Evolutionary conservation across 2,888 invertebrate genomes (phyloP), one percentile per base, ranked within the genome.

Genomic region (Hartigia nigra): DNA sequence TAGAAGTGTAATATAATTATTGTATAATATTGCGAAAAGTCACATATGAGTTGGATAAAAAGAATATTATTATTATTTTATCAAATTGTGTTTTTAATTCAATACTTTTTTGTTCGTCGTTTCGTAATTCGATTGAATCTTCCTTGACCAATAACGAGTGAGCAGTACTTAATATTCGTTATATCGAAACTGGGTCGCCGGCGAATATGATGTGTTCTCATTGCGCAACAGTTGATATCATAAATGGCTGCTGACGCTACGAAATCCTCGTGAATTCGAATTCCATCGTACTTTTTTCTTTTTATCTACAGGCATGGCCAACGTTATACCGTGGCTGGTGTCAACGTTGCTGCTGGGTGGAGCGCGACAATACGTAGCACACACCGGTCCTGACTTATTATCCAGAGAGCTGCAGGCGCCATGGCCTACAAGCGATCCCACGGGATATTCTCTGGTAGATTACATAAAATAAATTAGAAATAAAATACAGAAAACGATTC

Each of bases 291-390:
- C 23, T 23, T 39, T 39, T 39, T 55, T 55, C 23, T 55, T 23
- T 79, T 79, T 83, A 84, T 86, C 86, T 79, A 31, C 84, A 92
- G 92, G 88, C 78, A 89, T 91, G 87, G 86, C 87, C 80, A 89
- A 85, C 80, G 81, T 90, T 55, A 82, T 91, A 78, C 92, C 91
- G 78, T 91, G 91, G 91, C 82, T 92, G 77, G 80, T 92, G 79
- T 91, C 92, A 9, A 91, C 92, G 90, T 91, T 91, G 78, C 84
- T 92, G n/a, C 82, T 92, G 36, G 90, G 90, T 55, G 84, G 87
- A 14, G 12, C 72, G 23, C 88, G 86, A 75, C 85, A 89, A 77
- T 86, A 88, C 75, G 86, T 87, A 4, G 85, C 84, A 75, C 87
- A 89, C 14, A 78, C 84, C 23, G 82, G 80, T 5, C 81, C 83